Evolutionary conservation across 1,140 invertebrate species (phyloP), one percentile per base, ranked within the genome.

Genomic region (Diplogasteroides magnus): DNA sequence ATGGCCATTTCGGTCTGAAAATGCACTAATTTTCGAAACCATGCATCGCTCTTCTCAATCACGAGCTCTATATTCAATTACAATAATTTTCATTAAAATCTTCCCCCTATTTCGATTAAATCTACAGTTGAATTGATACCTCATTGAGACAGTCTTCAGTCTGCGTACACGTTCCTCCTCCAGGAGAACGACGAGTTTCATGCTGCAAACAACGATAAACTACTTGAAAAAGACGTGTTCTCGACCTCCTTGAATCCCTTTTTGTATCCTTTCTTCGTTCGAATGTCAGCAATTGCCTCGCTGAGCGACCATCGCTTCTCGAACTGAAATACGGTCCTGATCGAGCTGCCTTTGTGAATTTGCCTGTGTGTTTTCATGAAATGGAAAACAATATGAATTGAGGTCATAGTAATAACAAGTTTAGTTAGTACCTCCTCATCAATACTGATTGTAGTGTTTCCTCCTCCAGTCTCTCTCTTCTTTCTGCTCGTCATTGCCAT

Each of bases 111-210:
- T n/a, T n/a, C n/a, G n/a, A n/a, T n/a, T n/a, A n/a, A n/a, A n/a
- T n/a, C n/a, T n/a, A n/a, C n/a, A n/a, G n/a, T n/a, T n/a, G n/a
- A n/a, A n/a, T n/a, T n/a, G n/a, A n/a, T n/a, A n/a, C n/a, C n/a
- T 77, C 74, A 55, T 77, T 77, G 57, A 77, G 37, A 28, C 76
- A 77, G 62, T 77, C 76, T 25, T 67, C 76, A 0, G 72, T 76
- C 59, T 77, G 76, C n/a, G 74, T 68, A 31, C 76, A 48, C n/a
- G n/a, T n/a, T 68, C 32, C 2, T 28, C 23, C 23, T 56, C 13
- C 6, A 6, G 37, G 37, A 48, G 6, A 19, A 48, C 37, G 37
- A 48, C 37, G 37, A 48, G 37, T 48, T 48, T 48, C 37, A 19
- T 6, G 19, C 37, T 48, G 19, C 37, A 48, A 48, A 48, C 19